A percentile compares a stretch with the other conserved stretches of the same genome.
Evolutionary conservation across 2,888 invertebrate genomes (phyloP).

Genomic region (Drosophila macrospina): DNA sequence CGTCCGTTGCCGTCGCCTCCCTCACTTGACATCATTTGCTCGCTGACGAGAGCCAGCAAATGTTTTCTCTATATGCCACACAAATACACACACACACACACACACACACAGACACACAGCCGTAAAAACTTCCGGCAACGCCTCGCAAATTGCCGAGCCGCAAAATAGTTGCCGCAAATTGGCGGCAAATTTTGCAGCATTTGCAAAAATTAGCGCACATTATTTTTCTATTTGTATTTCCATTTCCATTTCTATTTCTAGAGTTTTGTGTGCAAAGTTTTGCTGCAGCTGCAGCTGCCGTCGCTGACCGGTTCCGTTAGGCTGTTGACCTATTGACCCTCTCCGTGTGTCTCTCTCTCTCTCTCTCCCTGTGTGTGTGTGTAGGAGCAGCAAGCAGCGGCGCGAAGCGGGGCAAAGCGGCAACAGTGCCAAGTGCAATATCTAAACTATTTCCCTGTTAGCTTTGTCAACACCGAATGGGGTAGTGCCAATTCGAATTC

Average conservation of each 20-base stretch:
- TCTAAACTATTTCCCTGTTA: not conserved
- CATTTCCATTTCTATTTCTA: conserved; percentile 13
- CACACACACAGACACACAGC: conserved; percentile 8
- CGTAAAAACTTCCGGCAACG: conserved; percentile 46
- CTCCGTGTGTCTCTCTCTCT: too few relatives aligned
- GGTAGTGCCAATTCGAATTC: not conserved
- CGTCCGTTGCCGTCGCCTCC: conserved; percentile 6
- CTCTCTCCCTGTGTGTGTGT: too few relatives aligned
- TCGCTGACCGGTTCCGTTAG: conserved; percentile 1
- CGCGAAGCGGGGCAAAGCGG: not conserved
- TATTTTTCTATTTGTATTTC: conserved; percentile 16
- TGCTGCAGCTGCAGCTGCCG: conserved; percentile 4
- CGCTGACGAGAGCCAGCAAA: conserved; percentile 41
- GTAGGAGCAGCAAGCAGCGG: not conserved
- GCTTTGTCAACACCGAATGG: not conserved
- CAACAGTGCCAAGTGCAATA: conserved; percentile 3
- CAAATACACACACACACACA: conserved; percentile 13
- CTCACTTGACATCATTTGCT: conserved; percentile 64
- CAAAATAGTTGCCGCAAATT: conserved; percentile 46
- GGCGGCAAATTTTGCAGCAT: conserved; percentile 51
- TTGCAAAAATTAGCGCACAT: conserved; percentile 53
- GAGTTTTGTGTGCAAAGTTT: not conserved
- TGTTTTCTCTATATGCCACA: conserved; percentile 28
- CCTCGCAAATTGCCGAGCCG: conserved; percentile 37
- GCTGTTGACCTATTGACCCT: conserved; percentile 19